A percentile compares a stretch with the other conserved stretches of the same genome.
Conservation (phyloP, 2,797 vertebrate species). For the Siniperca obscura region DNA sequence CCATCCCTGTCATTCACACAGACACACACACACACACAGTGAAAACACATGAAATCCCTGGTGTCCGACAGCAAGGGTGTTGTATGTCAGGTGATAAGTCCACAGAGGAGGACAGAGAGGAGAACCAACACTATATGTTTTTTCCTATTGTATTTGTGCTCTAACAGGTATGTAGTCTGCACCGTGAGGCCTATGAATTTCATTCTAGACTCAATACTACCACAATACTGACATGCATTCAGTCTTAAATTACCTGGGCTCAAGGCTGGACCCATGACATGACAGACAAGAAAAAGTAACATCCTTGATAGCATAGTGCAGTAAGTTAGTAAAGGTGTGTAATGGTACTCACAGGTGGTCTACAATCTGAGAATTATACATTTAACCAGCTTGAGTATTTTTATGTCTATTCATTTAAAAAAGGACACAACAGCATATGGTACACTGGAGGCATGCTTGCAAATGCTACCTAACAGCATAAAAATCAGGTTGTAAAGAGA, state of each 20-base stretch:
- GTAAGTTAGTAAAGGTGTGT: no score
- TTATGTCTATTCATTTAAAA: neutral
- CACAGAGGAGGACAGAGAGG: constrained; percentile 9
- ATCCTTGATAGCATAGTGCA: neutral
- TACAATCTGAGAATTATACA: neutral
- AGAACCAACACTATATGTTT: neutral
- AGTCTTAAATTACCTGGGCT: neutral
- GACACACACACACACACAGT: constrained; percentile 7
- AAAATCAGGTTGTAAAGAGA: neutral
- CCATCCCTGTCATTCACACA: constrained; percentile 5
- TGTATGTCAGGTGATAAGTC: constrained; percentile 4
- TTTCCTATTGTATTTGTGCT: neutral
- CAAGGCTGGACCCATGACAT: neutral
- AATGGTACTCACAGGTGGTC: neutral
- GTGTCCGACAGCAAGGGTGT: constrained; percentile 22
- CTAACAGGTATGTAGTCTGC: neutral
- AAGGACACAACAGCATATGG: neutral
- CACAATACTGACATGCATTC: neutral
- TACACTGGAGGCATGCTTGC: neutral
- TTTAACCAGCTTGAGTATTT: neutral
- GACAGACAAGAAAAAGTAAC: neutral
- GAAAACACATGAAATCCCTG: constrained; percentile 3
- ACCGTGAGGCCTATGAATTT: neutral
- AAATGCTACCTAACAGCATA: neutral
- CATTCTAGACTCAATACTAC: neutral